Base-by-base conservation (phyloP, 2,888 invertebrate species). In the Drosophila greeni region DNA sequence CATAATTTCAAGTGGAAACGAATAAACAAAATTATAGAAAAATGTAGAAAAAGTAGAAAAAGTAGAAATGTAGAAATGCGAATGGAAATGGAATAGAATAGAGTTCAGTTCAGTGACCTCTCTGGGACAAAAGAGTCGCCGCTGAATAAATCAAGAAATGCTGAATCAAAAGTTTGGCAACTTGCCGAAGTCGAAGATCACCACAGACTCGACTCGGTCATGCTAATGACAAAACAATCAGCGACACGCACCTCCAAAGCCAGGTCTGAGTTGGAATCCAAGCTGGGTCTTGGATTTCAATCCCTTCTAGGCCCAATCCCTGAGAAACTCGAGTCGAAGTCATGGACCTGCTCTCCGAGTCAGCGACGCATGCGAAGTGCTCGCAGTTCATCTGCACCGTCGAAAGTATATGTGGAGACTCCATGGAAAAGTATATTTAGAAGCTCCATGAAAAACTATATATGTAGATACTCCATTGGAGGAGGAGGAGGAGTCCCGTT, bases 221-320 rank as follows among this genome's bases (percentile, higher is more conserved):
- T 55, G 76, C 75, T 80, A 80, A 80, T 82, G 80, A 80, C 80
- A 74, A 75, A 66, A 80, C 72, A 75, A 82, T 74, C 74, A 66
- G 53, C 58, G 66, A 67, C 70, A 70, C 70, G 70, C 70, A 70
- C 18, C 14, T 43, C 16, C 16, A n/a, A 2, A 43, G n/a, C 5
- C 23, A 3, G 26, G 2, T 16, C 16, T 5, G n/a, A 24, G 5
- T n/a, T 9, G 5, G 11, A 42, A 0, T 16, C 24, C 5, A 9
- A 26, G 3, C n/a, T n/a, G n/a, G n/a, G n/a, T n/a, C 20, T 26
- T 3, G 4, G 11, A 43, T 6, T 16, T 1, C 16, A 26, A n/a
- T 3, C 24, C 42, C 42, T n/a, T n/a, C n/a, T 20, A 39, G 18
- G n/a, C 20, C 31, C 34, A 9, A 16, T 9, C 48, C 59, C 59